A percentile compares a stretch with the other conserved stretches of the same genome.
Conservation (phyloP, 2,113 vertebrate species). For the Trinectes maculatus region DNA sequence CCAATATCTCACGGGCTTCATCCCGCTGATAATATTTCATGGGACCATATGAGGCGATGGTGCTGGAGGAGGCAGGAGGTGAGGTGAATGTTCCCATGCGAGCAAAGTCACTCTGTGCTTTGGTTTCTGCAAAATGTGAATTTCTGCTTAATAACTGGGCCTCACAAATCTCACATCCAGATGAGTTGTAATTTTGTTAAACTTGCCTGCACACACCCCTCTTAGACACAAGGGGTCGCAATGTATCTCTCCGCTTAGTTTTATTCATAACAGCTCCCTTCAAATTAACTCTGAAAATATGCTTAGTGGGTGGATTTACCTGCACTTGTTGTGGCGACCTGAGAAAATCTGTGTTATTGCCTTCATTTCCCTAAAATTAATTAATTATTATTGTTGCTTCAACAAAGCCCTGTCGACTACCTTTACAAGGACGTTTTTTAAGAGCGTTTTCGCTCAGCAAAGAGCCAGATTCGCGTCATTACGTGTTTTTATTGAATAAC, state of each 20-base stretch:
- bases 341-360: not conserved
- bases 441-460: no score
- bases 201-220: not conserved
- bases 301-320: not conserved
- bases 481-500: no score
- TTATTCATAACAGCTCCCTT: conserved; percentile 36
- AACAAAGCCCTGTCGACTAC: not conserved
- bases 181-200: not conserved
- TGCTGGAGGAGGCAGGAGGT: conserved; percentile 42
- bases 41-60: conserved; percentile 38
- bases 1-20: conserved; percentile 20
- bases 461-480: no score
- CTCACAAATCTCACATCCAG: not conserved
- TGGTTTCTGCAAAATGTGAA: not conserved
- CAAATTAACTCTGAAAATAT: conserved; percentile 38
- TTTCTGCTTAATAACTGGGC: not conserved
- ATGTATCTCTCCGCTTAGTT: not conserved
- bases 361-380: no score
- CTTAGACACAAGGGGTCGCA: conserved; percentile 58
- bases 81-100: conserved; percentile 10
- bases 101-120: not conserved
- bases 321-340: not conserved
- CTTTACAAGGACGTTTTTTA: no score
- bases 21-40: not conserved
- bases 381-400: no score